A percentile compares a stretch with the other conserved stretches of the same genome.
Conservation (phyloP, 1,140 invertebrate species). For the Hyphantria cunea region DNA sequence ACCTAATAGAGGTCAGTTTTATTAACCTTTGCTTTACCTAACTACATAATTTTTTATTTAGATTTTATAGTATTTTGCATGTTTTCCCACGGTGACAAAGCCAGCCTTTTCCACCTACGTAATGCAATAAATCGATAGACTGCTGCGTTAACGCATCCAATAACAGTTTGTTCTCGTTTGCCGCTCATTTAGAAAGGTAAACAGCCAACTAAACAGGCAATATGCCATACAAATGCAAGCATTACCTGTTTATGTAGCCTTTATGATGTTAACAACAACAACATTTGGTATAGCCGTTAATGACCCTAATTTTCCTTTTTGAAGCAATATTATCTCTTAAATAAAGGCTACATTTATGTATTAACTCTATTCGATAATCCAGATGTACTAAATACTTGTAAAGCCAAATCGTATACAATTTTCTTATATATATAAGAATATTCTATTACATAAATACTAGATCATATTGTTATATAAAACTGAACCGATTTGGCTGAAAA, state of each 20-base stretch:
- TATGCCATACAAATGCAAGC: conserved; percentile 36
- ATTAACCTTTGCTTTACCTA: conserved; percentile 12
- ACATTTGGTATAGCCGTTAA: conserved; percentile 19
- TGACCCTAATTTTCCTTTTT: conserved; percentile 15
- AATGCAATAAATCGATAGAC: conserved; percentile 42
- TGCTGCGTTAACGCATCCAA: conserved; percentile 43
- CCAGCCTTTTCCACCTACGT: conserved; percentile 39
- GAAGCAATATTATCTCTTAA: background rate
- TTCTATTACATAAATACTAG: too few relatives aligned
- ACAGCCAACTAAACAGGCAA: conserved; percentile 38
- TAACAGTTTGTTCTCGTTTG: conserved; percentile 56
- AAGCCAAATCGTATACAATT: too few relatives aligned
- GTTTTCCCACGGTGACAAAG: conserved; percentile 25
- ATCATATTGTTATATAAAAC: too few relatives aligned
- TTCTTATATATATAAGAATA: too few relatives aligned
- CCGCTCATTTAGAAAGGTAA: conserved; percentile 58
- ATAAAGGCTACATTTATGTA: background rate
- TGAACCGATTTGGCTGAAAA: conserved; percentile 33
- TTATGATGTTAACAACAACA: conserved; percentile 35
- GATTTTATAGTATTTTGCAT: conserved; percentile 22
- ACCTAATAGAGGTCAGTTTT: conserved; percentile 32
- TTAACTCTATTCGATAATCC: background rate
- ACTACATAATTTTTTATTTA: conserved; percentile 13
- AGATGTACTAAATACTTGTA: background rate
- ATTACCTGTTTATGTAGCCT: conserved; percentile 34